Evolutionary conservation across 1,140 invertebrate genomes (phyloP).

Genomic region (Cydia pomonella): DNA sequence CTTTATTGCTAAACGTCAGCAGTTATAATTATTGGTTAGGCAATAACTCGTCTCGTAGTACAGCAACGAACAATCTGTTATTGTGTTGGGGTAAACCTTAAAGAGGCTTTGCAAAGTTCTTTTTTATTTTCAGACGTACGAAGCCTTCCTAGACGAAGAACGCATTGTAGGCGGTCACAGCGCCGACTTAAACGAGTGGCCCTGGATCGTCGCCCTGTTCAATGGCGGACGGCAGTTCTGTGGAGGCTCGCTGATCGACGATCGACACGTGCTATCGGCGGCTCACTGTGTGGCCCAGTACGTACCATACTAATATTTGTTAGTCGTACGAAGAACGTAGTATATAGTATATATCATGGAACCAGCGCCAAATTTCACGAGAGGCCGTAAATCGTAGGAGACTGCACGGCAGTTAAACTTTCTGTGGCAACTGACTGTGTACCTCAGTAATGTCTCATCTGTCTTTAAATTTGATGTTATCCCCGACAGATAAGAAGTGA

Average conservation of each 20-base stretch:
- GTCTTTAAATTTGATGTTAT: too few species aligned
- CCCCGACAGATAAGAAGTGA: too few species aligned
- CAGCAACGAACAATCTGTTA: too few species aligned
- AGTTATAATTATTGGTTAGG: too few species aligned
- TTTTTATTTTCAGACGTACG: slow-evolving; percentile 51
- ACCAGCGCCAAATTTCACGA: not conserved
- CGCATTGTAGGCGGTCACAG: slow-evolving; percentile 92
- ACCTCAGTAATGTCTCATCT: too few species aligned
- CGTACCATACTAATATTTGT: slow-evolving; percentile 64
- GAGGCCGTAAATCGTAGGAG: not conserved
- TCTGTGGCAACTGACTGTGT: too few species aligned
- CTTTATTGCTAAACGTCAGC: too few species aligned
- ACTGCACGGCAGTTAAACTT: not conserved
- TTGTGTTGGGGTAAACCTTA: too few species aligned
- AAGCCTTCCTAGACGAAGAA: slow-evolving; percentile 83
- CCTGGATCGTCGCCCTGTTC: slow-evolving; percentile 92
- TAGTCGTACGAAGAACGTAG: not conserved
- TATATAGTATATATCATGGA: too few species aligned
- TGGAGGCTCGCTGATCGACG: slow-evolving; percentile 93
- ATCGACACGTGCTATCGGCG: slow-evolving; percentile 91
- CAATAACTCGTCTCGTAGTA: too few species aligned
- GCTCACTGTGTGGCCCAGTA: slow-evolving; percentile 96
- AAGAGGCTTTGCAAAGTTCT: not conserved
- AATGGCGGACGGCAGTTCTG: slow-evolving; percentile 93
- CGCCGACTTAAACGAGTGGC: slow-evolving; percentile 90